Evolutionary conservation across 2,113 vertebrate genomes (phyloP).

Genomic region (Crotalus horridus): DNA sequence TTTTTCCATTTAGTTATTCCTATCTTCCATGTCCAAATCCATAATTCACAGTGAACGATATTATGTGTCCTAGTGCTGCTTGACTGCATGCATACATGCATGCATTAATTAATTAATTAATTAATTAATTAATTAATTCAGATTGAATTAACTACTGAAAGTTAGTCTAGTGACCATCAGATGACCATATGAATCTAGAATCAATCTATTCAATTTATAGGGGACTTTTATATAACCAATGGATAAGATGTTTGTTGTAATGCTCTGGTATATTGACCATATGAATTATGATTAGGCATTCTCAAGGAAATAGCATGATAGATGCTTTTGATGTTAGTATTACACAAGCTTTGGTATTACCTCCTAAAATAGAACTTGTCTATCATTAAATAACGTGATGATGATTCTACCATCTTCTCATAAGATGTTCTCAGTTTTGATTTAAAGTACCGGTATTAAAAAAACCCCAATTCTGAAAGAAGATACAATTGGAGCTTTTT

Average conservation of each 20-base stretch:
- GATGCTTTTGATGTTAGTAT: not conserved
- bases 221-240: not conserved
- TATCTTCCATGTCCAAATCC: not conserved
- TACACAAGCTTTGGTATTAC: not conserved
- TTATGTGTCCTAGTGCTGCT: not conserved
- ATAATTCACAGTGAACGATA: slow-evolving; percentile 7
- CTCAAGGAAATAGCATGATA: not conserved
- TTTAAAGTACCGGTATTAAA: not conserved
- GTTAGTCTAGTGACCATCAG: not conserved
- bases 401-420: not conserved
- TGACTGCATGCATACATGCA: not conserved
- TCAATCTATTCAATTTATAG: not conserved
- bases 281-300: not conserved
- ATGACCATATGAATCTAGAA: not conserved
- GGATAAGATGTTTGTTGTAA: not conserved
- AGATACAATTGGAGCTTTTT: not conserved
- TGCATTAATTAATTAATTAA: not conserved
- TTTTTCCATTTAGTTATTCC: not conserved
- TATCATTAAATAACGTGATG: not conserved
- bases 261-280: not conserved
- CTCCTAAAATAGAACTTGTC: not conserved
- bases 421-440: not conserved
- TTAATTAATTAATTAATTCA: not conserved
- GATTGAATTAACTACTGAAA: not conserved
- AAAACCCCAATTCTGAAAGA: not conserved